A percentile compares a stretch with the other conserved stretches of the same genome.
phyloP scores from a whole-genome alignment of 2,797 vertebrate genomes.

The Chaetodon trifasciatus region DNA sequence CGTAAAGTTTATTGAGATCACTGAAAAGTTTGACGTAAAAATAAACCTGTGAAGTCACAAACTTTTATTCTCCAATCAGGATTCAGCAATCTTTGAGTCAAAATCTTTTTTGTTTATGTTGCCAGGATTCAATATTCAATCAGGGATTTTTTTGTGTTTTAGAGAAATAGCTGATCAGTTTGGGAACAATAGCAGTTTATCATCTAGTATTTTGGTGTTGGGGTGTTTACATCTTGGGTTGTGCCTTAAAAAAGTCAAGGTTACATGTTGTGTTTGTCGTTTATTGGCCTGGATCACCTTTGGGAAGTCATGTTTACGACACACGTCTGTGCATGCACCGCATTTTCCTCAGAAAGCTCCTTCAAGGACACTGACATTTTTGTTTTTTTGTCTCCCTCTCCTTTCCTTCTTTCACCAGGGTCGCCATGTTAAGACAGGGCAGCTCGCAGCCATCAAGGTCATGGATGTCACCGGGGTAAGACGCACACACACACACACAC shows the following conservation, averaged over 20 bases:
- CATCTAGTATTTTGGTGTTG: not conserved
- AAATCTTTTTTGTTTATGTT: no score
- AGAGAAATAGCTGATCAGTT: not conserved
- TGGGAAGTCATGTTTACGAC: not conserved
- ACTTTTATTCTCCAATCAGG: not conserved
- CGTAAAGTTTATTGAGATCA: no score
- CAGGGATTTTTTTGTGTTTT: not conserved
- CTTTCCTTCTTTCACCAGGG: constrained; percentile 84
- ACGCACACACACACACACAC: constrained; percentile 17
- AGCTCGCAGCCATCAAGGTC: constrained; percentile 98
- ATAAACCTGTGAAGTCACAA: not conserved
- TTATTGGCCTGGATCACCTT: not conserved
- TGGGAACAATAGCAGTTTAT: not conserved
- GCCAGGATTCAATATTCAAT: not conserved
- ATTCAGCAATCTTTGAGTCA: not conserved
- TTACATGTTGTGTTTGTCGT: not conserved
- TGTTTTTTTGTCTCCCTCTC: not conserved
- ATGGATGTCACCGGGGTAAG: constrained; percentile 98
- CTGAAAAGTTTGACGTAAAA: not conserved
- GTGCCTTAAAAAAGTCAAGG: not conserved
- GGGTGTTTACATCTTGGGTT: not conserved
- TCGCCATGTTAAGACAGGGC: constrained; percentile 97
- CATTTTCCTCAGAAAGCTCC: not conserved
- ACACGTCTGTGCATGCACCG: not conserved
- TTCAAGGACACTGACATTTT: not conserved